A percentile compares a stretch with the other conserved stretches of the same genome.
phyloP scores from a whole-genome alignment of 1,140 invertebrate species.

The Drosophila ananassae region DNA sequence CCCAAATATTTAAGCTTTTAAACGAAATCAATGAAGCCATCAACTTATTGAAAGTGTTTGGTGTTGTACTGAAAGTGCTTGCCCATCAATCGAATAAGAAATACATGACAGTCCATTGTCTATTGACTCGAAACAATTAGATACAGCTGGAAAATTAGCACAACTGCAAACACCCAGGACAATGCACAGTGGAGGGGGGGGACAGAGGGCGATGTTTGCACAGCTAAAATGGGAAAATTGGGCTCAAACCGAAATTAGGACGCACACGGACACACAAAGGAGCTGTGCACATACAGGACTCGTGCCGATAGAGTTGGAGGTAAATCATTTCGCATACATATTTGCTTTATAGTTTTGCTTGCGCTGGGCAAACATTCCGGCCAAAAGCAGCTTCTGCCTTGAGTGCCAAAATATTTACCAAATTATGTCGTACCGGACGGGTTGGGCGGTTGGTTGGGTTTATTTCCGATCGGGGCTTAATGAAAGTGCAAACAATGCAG shows the following conservation, averaged over 20 bases:
- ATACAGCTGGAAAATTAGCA: slow-evolving; percentile 56
- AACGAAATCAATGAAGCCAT: neutral
- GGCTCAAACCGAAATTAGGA: slow-evolving; percentile 48
- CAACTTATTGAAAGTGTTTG: neutral
- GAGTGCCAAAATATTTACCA: slow-evolving; percentile 71
- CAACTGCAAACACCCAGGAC: slow-evolving; percentile 31
- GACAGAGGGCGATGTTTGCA: slow-evolving; percentile 60
- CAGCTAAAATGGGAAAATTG: slow-evolving; percentile 61
- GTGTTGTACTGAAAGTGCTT: neutral
- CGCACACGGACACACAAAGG: slow-evolving; percentile 7
- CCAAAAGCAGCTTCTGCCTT: slow-evolving; percentile 61
- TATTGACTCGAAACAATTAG: slow-evolving; percentile 56
- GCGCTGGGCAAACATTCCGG: slow-evolving; percentile 31
- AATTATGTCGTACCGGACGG: slow-evolving; percentile 43
- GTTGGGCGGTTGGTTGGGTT: slow-evolving; percentile 12
- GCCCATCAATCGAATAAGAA: slow-evolving; percentile 19
- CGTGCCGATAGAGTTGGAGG: slow-evolving; percentile 10
- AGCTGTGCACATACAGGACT: slow-evolving; percentile 8
- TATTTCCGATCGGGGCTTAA: slow-evolving; percentile 43
- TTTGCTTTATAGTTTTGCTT: slow-evolving; percentile 64
- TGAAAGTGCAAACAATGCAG: slow-evolving; percentile 69
- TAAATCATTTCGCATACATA: slow-evolving; percentile 40
- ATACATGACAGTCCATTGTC: slow-evolving; percentile 22
- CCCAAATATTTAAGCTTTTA: too few relatives aligned
- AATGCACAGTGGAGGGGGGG: neutral